A percentile compares a stretch with the other conserved stretches of the same genome.
phyloP scores from a whole-genome alignment of 2,113 vertebrate species.

The Cichladusa arquata region DNA sequence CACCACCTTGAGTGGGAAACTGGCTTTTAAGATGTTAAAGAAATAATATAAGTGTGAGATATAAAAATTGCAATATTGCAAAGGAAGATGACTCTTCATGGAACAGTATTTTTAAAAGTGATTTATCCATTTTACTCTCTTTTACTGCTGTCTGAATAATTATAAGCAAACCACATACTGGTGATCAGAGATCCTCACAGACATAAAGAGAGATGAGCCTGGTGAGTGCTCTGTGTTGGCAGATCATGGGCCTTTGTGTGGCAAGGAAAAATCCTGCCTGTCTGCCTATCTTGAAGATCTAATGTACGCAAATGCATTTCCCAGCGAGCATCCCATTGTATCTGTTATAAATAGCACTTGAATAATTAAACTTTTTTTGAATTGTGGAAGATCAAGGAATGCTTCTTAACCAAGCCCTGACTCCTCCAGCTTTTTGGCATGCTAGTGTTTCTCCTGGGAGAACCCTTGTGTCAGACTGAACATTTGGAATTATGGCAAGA shows the following conservation, averaged over 20 bases:
- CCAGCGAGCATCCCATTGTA: background rate
- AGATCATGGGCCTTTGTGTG: background rate
- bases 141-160: background rate
- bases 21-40: background rate
- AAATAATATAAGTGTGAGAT: background rate
- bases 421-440: background rate
- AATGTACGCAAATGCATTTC: background rate
- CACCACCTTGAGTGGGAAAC: background rate
- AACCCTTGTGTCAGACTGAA: background rate
- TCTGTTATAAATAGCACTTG: constrained; percentile 2
- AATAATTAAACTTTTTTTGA: background rate
- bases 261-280: background rate
- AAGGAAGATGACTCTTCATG: background rate
- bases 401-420: background rate
- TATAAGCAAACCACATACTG: background rate
- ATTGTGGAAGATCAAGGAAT: background rate
- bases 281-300: background rate
- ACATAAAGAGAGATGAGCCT: background rate
- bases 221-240: background rate
- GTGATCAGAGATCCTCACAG: background rate
- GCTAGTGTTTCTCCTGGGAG: constrained; percentile 4
- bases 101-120: background rate
- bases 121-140: background rate
- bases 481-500: background rate
- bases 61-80: background rate